Evolutionary conservation across 1,140 invertebrate genomes (phyloP), one percentile per base, ranked within the genome.

Genomic region (Diabrotica undecimpunctata): DNA sequence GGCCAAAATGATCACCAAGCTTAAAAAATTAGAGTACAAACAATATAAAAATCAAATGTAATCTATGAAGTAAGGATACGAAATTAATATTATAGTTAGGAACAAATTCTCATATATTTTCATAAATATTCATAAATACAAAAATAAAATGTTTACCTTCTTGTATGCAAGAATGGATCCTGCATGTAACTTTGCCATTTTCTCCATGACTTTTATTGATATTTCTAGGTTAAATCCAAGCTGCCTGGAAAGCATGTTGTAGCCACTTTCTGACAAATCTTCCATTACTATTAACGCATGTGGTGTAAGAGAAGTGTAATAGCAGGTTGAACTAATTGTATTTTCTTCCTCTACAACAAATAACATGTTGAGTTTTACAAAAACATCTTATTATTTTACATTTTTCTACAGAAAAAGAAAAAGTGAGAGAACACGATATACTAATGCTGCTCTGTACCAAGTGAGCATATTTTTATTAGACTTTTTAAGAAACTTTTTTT

Each of bases 111-210:
- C n/a, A n/a, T n/a, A n/a, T n/a, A n/a, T n/a, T n/a, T n/a, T n/a
- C n/a, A n/a, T n/a, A n/a, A n/a, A n/a, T n/a, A n/a, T n/a, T n/a
- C n/a, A n/a, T n/a, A n/a, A n/a, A n/a, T n/a, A n/a, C n/a, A n/a
- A n/a, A n/a, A n/a, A n/a, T n/a, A 25, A 25, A 25, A 25, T 25
- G 25, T 50, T 57, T 75, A 83, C 83, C 74, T 82, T 81, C 71
- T 83, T 79, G 60, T 79, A 80, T 62, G 85, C 64, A 7, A 81
- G 79, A 35, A 83, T 78, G 0, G 84, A 83, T 4, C 80, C 74
- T 5, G 84, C 86, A 68, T 88, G 86, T 74, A 86, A 83, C 68
- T 75, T 82, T 5, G 83, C 86, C 64, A 87, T 57, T 64, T 84
- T 82, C 0, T 79, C 75, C 4, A 87, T 70, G 7, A 85, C 82